Percentiles rank a stretch among this genome's conserved stretches.
Evolutionary conservation across 1,140 invertebrate species (phyloP).

Genomic region (Trachelipus rathkii): DNA sequence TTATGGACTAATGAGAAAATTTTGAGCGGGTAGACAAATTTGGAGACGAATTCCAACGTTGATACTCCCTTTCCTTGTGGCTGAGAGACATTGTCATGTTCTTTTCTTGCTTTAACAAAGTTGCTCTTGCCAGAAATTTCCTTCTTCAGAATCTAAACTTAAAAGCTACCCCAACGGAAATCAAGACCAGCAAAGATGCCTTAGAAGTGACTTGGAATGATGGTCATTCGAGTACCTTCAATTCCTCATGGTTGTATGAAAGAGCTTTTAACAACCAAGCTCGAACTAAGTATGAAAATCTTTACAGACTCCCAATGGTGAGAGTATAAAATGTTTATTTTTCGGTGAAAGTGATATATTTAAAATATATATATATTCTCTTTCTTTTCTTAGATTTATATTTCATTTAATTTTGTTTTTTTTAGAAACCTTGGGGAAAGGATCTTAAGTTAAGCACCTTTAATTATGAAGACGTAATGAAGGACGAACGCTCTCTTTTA

Average conservation of each 20-base stretch:
- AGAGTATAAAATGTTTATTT: no score
- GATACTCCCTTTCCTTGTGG: constrained; percentile 53
- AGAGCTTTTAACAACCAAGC: neutral
- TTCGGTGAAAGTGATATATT: no score
- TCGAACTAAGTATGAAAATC: constrained; percentile 1
- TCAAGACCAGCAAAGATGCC: constrained; percentile 34
- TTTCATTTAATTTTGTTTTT: constrained; percentile 47
- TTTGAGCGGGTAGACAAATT: neutral
- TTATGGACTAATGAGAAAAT: neutral
- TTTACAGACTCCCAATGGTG: neutral
- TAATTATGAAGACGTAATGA: constrained; percentile 56
- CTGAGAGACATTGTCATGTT: constrained; percentile 64
- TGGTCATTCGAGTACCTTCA: constrained; percentile 4
- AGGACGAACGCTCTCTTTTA: constrained; percentile 52
- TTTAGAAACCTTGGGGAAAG: constrained; percentile 56
- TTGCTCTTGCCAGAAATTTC: constrained; percentile 59
- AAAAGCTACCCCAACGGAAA: constrained; percentile 51
- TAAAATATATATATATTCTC: no score
- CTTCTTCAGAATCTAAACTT: constrained; percentile 57
- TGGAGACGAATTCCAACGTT: neutral
- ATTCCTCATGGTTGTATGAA: neutral
- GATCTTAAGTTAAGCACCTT: constrained; percentile 53
- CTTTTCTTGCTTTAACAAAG: constrained; percentile 59
- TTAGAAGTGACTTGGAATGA: constrained; percentile 51
- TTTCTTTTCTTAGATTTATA: neutral